These are phyloP conservation scores for Vimba vimba DNA, from an alignment of 2,113 vertebrate species.

Conservation along the genomic window DNA sequence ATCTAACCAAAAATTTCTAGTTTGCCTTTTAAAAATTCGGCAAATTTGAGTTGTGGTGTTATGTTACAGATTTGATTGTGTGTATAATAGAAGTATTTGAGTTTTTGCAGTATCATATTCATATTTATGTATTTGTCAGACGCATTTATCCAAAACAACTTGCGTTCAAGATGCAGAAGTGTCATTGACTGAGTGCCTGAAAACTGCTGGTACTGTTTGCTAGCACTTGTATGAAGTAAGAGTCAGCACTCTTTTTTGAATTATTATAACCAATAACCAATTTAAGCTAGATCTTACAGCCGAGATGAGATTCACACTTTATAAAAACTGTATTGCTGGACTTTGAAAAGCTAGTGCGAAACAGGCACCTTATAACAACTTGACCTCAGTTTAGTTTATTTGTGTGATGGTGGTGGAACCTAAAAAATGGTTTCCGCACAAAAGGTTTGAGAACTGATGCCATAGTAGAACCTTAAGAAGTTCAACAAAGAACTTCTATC, in stretches of 20 bases:
- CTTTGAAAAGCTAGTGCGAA: not conserved
- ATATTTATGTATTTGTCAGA: not conserved
- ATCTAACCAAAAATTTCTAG: no score
- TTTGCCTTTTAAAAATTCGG: no score
- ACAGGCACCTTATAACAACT: not conserved
- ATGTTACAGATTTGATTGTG: not conserved
- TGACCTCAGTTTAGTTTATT: no score
- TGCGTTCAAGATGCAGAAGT: not conserved
- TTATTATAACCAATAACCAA: not conserved
- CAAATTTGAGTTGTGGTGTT: no score
- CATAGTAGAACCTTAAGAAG: not conserved
- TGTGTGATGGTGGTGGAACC: not conserved
- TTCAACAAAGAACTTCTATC: no score
- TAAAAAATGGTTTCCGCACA: not conserved
- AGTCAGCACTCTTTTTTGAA: slow-evolving; percentile 10
- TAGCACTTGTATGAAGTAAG: not conserved
- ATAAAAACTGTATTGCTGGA: not conserved
- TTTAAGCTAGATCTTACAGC: not conserved
- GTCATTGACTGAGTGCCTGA: not conserved
- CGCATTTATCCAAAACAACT: not conserved
- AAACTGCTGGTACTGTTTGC: not conserved
- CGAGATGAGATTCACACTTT: not conserved
- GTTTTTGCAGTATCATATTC: not conserved
- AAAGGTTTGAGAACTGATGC: not conserved
- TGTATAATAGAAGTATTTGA: not conserved